Base-by-base conservation (phyloP, 2,888 invertebrate genomes). In the Drosophila pseudotakahashii region DNA sequence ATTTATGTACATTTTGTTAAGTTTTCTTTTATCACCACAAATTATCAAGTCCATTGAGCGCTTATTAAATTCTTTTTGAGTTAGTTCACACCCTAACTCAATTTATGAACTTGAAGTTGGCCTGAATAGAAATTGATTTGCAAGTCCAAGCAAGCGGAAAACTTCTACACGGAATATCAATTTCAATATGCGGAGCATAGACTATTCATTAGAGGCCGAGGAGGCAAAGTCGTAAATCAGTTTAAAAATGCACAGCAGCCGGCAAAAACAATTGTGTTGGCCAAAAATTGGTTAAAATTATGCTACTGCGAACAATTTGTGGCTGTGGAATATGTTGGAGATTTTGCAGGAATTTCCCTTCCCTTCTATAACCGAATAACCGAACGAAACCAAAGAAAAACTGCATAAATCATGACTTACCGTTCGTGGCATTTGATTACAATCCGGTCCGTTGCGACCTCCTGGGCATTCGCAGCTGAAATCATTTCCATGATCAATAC, bases 401-500 rank as follows among this genome's bases (percentile, higher is more conserved):
- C 75, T 90, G 88, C 90, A 90, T 90, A 90, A 90, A 90, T 90
- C 88, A 90, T 86, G 81, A 92, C 93, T 93, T 93, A 95, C 95
- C 90, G 95, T 94, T 92, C 94, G 93, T 69, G 94, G 93, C 26
- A 94, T 94, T 85, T 94, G 93, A 83, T 94, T 94, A 91, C 95
- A 96, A 91, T 95, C 94, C 58, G 94, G 94, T 58, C 95, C 95
- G 70, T 94, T 94, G 89, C 93, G 94, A 61, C 95, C 96, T 77
- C 93, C 93, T 14, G 95, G 95, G 90, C 96, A 96, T 89, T 95
- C 95, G 92, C 96, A 96, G 66, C 94, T 94, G 91, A 95, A 95
- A 91, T 94, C 95, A 92, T 95, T 95, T 76, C 96, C 96, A 89
- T 94, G 94, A 92, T 96, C 96, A 85, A 95, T 93, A 92, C 96